Evolutionary conservation across 2,888 invertebrate genomes (phyloP), one percentile per base, ranked within the genome.

Genomic region (Crepidodera aurea): DNA sequence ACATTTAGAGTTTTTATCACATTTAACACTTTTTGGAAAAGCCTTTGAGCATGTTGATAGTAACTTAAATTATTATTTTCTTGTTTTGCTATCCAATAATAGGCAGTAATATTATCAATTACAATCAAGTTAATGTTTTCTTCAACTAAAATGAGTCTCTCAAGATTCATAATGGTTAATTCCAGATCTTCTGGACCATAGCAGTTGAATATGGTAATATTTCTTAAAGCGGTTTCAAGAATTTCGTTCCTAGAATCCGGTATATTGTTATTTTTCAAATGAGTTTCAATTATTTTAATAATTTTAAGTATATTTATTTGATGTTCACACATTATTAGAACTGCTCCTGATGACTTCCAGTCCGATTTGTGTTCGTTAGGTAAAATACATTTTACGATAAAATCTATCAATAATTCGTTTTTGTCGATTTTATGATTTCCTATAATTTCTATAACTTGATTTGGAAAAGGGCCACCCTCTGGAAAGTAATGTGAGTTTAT

Each of bases 271-370:
- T 65, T 51, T 55, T 66, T 67, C 39, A 75, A 37, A 46, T 70
- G 70, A 15, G 64, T 62, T 66, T 76, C 73, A 3, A 76, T 67
- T 4, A 71, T 65, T 58, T 72, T 75, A 16, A 75, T 72, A 25
- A 77, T 69, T 62, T 71, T 72, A 12, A 74, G 69, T 2, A 76
- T 15, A 54, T 67, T 71, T 57, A 77, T 71, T 51, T 75, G 75
- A 46, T 70, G 71, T 29, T 71, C 71, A 1, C 74, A 73, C 29
- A 71, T 70, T 1, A 77, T 61, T 8, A 77, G 65, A 29, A 75
- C 59, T 37, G 71, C 73, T 44, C 69, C 70, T 10, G 69, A 69
- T n/a, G 69, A 69, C 66, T 70, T 75, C 69, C 73, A 77, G 40
- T 72, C 66, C 0, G 61, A 22, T 42, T 69, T 57, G 15, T 70